Evolutionary conservation across 2,888 invertebrate species (phyloP).

Genomic region (Hyles lineata): DNA sequence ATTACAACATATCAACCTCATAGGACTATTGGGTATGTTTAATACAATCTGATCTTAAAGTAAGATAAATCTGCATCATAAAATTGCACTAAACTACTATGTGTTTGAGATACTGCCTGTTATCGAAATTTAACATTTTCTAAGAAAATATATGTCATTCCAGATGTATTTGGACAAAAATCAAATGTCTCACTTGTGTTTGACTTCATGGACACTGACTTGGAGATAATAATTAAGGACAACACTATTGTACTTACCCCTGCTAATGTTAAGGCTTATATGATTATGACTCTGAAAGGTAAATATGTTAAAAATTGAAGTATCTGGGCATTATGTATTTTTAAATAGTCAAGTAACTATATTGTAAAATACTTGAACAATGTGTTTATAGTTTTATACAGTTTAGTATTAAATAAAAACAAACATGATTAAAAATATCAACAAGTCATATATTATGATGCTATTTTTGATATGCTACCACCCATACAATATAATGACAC

Average conservation of each 20-base stretch:
- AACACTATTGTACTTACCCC: constrained; percentile 94
- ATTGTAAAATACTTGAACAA: no score
- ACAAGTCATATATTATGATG: no score
- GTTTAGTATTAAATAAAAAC: no score
- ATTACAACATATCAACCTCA: constrained; percentile 96
- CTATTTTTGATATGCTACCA: no score
- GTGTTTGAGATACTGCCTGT: not conserved
- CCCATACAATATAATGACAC: no score
- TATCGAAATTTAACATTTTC: not conserved
- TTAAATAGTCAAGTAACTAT: no score
- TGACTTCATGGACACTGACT: constrained; percentile 99
- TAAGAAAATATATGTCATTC: not conserved
- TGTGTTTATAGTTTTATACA: no score
- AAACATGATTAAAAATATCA: no score
- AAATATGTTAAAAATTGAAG: constrained; percentile 35
- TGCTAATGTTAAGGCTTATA: constrained; percentile 97
- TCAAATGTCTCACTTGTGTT: constrained; percentile 99
- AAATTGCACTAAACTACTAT: no score
- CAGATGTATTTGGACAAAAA: constrained; percentile 99
- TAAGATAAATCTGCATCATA: not conserved
- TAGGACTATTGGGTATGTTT: constrained; percentile 90
- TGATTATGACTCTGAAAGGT: constrained; percentile 96
- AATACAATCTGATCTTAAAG: not conserved
- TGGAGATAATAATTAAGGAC: constrained; percentile 97
- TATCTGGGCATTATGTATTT: no score